Base-by-base conservation (phyloP, 2,888 invertebrate species). In the Athalia cordata region DNA sequence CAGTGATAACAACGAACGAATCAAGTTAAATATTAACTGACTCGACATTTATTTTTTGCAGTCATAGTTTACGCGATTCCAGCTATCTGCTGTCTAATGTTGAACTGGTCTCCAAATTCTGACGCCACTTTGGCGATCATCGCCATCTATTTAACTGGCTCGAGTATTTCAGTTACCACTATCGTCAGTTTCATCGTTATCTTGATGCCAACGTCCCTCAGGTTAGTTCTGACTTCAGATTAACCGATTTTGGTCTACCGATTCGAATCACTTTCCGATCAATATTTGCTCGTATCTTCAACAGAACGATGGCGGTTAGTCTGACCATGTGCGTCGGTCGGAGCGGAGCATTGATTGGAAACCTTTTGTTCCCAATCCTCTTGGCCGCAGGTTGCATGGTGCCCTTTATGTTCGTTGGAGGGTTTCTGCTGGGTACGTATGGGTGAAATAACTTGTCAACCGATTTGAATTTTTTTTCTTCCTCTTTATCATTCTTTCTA, bases 261-360 rank as follows among this genome's bases (percentile, higher is more conserved):
- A 62, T 11, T 62, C 62, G 29, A 29, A 29, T 1, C 29, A 29
- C 29, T 29, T 29, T 29, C 2, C 29, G 29, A 29, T 29, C 29
- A 29, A 29, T 2, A 29, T 29, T 29, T 29, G 4, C 61, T 61
- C 3, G 61, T 5, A 61, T 61, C 11, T 61, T 6, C 9, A 61
- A n/a, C 78, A 50, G 94, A 85, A 94, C 94, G 5, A 93, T 94
- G 92, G 93, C 94, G 0, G 92, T 95, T 83, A 92, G 94, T 0
- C 91, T 93, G 3, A 92, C 93, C 70, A 91, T 95, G 91, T 94
- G 95, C 94, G 91, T 90, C 77, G 95, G 94, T 0, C 91, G 95
- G 29, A 83, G 92, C 9, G 95, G 95, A 8, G 94, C 95, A 8
- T 91, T 94, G 68, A 88, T 92, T 1, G 95, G 95, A 3, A 94